These are phyloP conservation scores for Haplochromis burtoni DNA, from an alignment of 2,113 vertebrate genomes.

Conservation along the genomic window DNA sequence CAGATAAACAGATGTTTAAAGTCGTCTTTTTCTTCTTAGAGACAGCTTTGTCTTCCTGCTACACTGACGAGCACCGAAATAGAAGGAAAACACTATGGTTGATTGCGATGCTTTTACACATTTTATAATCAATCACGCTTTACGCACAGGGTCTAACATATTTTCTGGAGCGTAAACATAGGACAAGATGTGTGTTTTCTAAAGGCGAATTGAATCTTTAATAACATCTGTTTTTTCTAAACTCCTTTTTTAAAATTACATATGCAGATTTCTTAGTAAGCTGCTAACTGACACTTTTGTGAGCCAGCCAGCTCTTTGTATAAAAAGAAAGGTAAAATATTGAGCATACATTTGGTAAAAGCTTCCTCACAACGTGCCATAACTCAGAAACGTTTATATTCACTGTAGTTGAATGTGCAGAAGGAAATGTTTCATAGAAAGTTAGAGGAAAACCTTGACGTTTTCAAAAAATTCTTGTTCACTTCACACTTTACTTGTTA, in stretches of 20 bases:
- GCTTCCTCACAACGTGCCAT: slow-evolving; percentile 46
- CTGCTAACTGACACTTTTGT: background rate
- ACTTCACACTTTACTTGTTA: background rate
- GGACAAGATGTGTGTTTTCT: background rate
- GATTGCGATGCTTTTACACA: background rate
- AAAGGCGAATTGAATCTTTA: background rate
- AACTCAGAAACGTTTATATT: background rate
- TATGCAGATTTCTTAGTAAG: background rate
- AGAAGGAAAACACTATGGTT: background rate
- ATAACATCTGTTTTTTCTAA: background rate
- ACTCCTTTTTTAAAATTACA: background rate
- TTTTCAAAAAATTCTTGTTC: background rate
- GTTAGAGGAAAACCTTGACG: background rate
- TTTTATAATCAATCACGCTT: background rate
- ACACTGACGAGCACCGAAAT: background rate
- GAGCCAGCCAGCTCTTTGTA: background rate
- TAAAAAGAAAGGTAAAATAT: background rate
- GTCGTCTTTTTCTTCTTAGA: background rate
- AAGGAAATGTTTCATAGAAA: background rate
- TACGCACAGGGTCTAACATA: background rate
- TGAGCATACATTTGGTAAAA: background rate
- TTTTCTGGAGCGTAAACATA: background rate
- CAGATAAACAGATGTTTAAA: background rate
- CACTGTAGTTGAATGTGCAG: background rate
- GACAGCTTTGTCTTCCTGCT: background rate